phyloP scores from a whole-genome alignment of 2,113 vertebrate genomes.

The Sebastes fasciatus region DNA sequence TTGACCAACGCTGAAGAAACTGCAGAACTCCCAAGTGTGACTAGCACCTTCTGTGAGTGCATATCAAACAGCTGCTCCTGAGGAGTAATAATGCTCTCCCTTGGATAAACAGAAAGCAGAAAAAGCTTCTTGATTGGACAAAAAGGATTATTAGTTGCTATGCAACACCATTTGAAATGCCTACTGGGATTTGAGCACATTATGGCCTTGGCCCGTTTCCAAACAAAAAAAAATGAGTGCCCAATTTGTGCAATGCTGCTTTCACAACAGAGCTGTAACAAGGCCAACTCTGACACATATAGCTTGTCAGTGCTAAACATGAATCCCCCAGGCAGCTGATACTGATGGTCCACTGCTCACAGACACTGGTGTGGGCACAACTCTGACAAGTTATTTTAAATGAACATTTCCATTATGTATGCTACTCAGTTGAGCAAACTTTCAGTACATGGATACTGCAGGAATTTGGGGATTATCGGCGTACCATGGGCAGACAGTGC shows the following conservation, averaged over 20 bases:
- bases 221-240: too few relatives aligned
- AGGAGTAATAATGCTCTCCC: neutral
- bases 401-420: neutral
- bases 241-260: too few relatives aligned
- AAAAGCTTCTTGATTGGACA: conserved; percentile 20
- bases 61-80: neutral
- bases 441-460: too few relatives aligned
- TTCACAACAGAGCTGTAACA: too few relatives aligned
- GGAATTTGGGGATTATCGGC: too few relatives aligned
- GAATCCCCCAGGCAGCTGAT: too few relatives aligned
- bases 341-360: too few relatives aligned
- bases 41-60: neutral
- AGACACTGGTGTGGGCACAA: too few relatives aligned
- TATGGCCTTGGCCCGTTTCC: too few relatives aligned
- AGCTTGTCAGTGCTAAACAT: too few relatives aligned
- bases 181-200: conserved; percentile 21
- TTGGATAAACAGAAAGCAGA: conserved; percentile 9
- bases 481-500: neutral
- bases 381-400: neutral
- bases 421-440: too few relatives aligned
- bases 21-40: neutral
- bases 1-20: neutral
- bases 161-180: conserved; percentile 31
- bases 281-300: too few relatives aligned
- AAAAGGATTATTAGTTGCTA: conserved; percentile 46